Evolutionary conservation across 2,113 vertebrate species (phyloP).

Genomic region (Centrocercus urophasianus): DNA sequence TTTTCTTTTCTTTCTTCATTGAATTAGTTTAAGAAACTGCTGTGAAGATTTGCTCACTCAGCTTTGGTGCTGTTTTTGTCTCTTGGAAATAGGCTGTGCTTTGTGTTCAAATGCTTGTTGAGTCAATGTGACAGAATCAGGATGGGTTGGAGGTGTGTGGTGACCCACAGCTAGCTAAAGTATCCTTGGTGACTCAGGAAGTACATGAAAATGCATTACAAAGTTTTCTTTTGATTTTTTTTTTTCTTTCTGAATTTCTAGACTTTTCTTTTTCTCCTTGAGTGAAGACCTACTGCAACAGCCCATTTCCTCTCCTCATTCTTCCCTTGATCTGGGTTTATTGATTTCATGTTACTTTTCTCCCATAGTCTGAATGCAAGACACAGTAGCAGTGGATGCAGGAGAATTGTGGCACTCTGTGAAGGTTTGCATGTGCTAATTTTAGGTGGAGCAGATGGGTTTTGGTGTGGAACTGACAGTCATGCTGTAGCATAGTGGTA

Average conservation of each 20-base stretch:
- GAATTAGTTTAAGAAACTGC: conserved; percentile 48
- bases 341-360: fast-evolving
- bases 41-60: neutral
- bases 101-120: neutral
- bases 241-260: neutral
- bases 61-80: neutral
- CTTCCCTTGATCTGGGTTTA: neutral
- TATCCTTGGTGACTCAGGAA: fast-evolving
- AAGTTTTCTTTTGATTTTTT: neutral
- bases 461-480: neutral
- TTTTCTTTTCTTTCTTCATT: conserved; percentile 13
- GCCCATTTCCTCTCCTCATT: neutral
- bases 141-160: neutral
- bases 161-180: neutral
- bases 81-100: neutral
- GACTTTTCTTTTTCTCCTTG: neutral
- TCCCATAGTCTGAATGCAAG: neutral
- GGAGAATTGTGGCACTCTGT: neutral
- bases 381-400: neutral
- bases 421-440: neutral
- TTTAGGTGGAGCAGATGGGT: neutral
- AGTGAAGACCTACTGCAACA: neutral
- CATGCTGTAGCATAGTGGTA: neutral
- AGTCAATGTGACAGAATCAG: neutral
- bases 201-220: neutral